Base-by-base conservation (phyloP, 2,113 vertebrate genomes). In the Phyllostomus discolor region DNA sequence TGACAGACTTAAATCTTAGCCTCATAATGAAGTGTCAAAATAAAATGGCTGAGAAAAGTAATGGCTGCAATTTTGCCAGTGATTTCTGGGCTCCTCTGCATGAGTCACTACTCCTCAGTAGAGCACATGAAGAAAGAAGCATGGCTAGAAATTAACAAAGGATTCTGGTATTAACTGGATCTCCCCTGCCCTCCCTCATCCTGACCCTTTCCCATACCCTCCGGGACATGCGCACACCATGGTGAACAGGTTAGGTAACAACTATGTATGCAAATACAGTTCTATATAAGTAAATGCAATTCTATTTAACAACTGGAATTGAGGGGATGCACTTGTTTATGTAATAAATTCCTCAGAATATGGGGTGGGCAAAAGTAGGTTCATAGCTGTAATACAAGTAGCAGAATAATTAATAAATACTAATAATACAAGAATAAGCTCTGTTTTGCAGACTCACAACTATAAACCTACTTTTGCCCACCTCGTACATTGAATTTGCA, bases 1-100 rank as follows among this genome's bases (percentile, higher is more conserved):
- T 52, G n/a, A 93, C 57, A 93, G 83, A 48, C 92, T 83, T 66
- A 92, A 83, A 95, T 76, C 70, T 90, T 70, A 43, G 57, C 66
- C 15, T 54, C 28, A 28, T 38, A 79, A 94, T 80, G 50, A 95
- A 62, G 9, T 43, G 52, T 88, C 84, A 78, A 28, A 67, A 94
- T 43, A 72, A 96, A 80, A 84, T 31, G 46, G 52, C 31, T 43
- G 16, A 72, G 26, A 46, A 84, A 95, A 95, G 46, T 38, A 73
- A 94, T 64, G 80, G 31, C 33, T 26, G 72, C 80, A 43, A 46
- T 57, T 94, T 69, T 59, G 33, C 38, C 67, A 67, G 6, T 62
- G 76, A 14, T 78, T 92, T 78, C 57, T 57, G 35, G 4, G 80
- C 5, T 43, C 66, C 72, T 76, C n/a, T 20, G 9, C 57, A 7